Evolutionary conservation across 37 sponge, comb jelly and placozoan genomes (phyloP), one percentile per base, ranked within the genome.

Genomic region (Ianthella basta): DNA sequence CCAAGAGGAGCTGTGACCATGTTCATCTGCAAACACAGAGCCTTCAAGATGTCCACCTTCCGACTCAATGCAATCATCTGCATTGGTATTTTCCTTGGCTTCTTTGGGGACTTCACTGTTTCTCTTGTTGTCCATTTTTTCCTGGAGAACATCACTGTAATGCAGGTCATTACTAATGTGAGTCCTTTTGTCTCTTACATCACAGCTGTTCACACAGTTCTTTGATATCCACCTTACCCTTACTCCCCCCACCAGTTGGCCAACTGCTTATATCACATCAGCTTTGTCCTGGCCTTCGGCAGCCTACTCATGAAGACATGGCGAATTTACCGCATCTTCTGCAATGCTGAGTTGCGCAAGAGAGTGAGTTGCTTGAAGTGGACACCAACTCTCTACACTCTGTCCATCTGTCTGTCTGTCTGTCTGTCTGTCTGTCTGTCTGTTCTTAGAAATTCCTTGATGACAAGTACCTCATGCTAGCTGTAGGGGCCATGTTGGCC

Each of bases 271-370:
- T 40, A 39, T 19, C 6, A 75, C 53, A 75, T 75, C 20, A 44
- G 78, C 1, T 75, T 75, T 24, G 40, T 36, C 6, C 44, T 75
- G 23, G 78, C 78, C 0, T 75, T 75, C 37, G 78, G 78, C 4
- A 10, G 50, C 38, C 78, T 75, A 1, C n/a, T 75, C 41, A 53
- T 75, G 78, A 75, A 75, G 78, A 75, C 78, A 13, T 75, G 78
- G 78, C 37, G 78, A 14, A 32, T 75, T 5, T 75, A 75, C 53
- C 37, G 78, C 16, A 75, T 75, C 20, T 75, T 75, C 53, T 75
- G 37, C 53, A 75, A 75, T 36, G 44, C 78, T 25, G 74, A 55
- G 37, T 34, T 69, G 25, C 24, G 75, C 35, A 69, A 54, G 63
- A 53, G 55, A 18, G 61, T 57, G 50, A 34, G 83, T 15, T 59